A percentile compares a stretch with the other conserved stretches of the same genome.
Conservation (phyloP, 2,797 vertebrate species). For the Atherinosoma microstoma region DNA sequence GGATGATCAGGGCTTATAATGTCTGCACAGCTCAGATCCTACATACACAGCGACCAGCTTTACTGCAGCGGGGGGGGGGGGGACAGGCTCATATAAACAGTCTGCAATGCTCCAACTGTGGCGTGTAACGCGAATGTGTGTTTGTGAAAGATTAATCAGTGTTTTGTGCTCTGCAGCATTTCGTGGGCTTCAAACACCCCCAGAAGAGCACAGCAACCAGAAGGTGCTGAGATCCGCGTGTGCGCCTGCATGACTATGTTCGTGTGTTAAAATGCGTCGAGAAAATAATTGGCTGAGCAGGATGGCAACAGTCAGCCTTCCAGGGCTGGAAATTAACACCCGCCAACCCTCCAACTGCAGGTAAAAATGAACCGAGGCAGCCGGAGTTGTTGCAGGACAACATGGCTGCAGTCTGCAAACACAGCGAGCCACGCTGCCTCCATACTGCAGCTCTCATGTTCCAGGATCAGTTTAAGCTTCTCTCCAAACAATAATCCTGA, state of each 20-base stretch:
- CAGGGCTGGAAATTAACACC: constrained; percentile 38
- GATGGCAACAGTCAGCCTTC: constrained; percentile 31
- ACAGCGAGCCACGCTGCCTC: neutral
- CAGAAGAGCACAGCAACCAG: constrained; percentile 50
- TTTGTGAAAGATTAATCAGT: constrained; percentile 47
- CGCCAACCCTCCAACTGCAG: constrained; percentile 42
- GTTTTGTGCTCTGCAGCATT: constrained; percentile 60
- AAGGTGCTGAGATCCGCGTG: constrained; percentile 48
- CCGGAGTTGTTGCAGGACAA: neutral
- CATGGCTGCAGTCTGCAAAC: constrained; percentile 8
- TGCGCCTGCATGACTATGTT: constrained; percentile 13
- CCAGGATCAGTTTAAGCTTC: neutral
- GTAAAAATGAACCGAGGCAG: constrained; percentile 19
- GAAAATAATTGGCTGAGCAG: constrained; percentile 33
- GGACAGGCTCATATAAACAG: constrained; percentile 50
- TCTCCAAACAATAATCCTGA: neutral
- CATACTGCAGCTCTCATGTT: neutral
- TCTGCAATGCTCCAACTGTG: constrained; percentile 33
- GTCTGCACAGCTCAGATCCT: constrained; percentile 61
- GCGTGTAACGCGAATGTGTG: constrained; percentile 15
- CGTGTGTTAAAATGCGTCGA: constrained; percentile 24
- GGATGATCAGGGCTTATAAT: constrained; percentile 63
- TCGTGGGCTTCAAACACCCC: constrained; percentile 61
- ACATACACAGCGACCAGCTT: constrained; percentile 44
- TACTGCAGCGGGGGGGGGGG: constrained; percentile 60